Evolutionary conservation across 2,113 vertebrate species (phyloP).

Genomic region (Corydoras sp.): DNA sequence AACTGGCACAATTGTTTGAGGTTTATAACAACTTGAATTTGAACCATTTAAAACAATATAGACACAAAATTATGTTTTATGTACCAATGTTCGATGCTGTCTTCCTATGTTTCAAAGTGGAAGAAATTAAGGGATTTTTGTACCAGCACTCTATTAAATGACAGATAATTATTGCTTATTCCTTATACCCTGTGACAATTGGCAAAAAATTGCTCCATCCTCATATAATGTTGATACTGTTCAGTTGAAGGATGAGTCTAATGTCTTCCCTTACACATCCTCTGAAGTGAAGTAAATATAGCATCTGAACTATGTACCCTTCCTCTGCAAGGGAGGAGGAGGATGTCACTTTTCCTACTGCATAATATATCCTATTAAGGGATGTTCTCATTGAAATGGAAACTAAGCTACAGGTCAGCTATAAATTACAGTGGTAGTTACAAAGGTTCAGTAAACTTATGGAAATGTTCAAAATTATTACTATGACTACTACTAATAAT

Average conservation of each 20-base stretch:
- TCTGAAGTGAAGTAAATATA: constrained; percentile 33
- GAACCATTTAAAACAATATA: neutral
- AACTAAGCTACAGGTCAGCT: neutral
- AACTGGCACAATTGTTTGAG: neutral
- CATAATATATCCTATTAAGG: neutral
- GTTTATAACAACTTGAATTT: neutral
- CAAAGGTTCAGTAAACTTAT: too few species aligned
- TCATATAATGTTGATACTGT: neutral
- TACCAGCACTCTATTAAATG: too few species aligned
- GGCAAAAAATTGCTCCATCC: too few species aligned
- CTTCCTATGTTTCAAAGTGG: too few species aligned
- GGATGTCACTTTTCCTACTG: constrained; percentile 8
- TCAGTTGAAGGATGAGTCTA: constrained; percentile 8
- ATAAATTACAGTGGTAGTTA: neutral
- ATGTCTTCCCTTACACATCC: neutral
- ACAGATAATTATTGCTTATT: too few species aligned
- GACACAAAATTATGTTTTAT: neutral
- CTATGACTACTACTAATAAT: too few species aligned
- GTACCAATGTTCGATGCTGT: too few species aligned
- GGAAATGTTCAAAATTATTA: too few species aligned
- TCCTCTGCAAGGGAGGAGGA: constrained; percentile 11
- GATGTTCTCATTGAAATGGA: neutral
- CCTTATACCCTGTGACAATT: too few species aligned
- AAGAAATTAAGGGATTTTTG: too few species aligned
- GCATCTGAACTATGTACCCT: constrained; percentile 17